Evolutionary conservation across 2,113 vertebrate species (phyloP).

Genomic region (Coptodon rendalli): DNA sequence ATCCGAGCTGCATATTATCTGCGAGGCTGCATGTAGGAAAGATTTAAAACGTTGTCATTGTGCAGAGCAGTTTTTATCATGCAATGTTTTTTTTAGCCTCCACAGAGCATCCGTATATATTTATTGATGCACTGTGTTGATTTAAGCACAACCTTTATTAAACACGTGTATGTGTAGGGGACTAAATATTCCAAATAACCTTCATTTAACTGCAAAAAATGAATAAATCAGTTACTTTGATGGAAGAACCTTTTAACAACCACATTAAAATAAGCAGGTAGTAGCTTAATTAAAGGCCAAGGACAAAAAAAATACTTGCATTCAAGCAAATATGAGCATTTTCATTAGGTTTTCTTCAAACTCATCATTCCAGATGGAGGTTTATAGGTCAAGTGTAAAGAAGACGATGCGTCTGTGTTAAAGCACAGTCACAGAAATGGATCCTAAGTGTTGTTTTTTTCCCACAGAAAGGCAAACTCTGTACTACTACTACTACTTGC

Average conservation of each 20-base stretch:
- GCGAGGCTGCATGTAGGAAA: not conserved
- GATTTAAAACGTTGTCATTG: not conserved
- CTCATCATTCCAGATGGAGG: conserved; percentile 1
- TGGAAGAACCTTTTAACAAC: not conserved
- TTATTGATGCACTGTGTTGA: not conserved
- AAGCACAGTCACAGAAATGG: not conserved
- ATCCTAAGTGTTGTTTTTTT: not conserved
- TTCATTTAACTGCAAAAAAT: not conserved
- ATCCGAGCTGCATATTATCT: not conserved
- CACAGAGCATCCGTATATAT: not conserved
- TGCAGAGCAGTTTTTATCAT: not conserved
- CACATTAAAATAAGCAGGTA: not conserved
- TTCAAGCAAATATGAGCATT: not conserved
- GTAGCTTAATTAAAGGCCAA: not conserved
- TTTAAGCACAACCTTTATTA: not conserved
- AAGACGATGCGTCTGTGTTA: not conserved
- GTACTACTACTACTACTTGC: not conserved
- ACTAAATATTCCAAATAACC: not conserved
- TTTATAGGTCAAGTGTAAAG: conserved; percentile 32
- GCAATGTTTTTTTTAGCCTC: not conserved
- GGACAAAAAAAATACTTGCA: not conserved
- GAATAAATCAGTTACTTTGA: not conserved
- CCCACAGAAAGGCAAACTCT: not conserved
- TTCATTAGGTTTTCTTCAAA: not conserved
- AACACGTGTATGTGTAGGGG: not conserved